Evolutionary conservation across 2,113 vertebrate species (phyloP).

Genomic region (Sebastes fasciatus): DNA sequence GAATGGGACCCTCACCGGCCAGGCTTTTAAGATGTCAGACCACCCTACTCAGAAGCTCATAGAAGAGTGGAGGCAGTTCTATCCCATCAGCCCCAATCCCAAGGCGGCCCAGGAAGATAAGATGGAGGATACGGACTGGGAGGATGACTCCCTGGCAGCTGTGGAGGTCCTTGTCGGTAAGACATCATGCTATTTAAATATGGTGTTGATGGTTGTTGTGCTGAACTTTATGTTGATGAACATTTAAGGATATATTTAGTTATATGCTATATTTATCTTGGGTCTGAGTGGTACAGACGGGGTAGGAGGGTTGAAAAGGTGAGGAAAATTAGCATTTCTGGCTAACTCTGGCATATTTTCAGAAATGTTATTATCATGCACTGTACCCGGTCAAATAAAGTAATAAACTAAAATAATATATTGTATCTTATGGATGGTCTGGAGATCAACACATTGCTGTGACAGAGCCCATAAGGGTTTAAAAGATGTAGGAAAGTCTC

Average conservation of each 20-base stretch:
- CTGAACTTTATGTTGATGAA: neutral
- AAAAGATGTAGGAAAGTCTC: neutral
- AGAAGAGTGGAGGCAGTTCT: slow-evolving; percentile 99
- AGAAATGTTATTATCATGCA: too few relatives aligned
- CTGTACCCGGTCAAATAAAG: too few relatives aligned
- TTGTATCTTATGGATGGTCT: neutral
- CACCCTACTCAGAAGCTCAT: slow-evolving; percentile 97
- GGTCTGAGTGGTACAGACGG: neutral
- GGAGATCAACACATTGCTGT: neutral
- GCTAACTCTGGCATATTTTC: too few relatives aligned
- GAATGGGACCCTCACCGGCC: slow-evolving; percentile 97
- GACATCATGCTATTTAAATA: slow-evolving; percentile 50
- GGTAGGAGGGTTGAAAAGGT: neutral
- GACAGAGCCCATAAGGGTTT: neutral
- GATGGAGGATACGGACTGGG: slow-evolving; percentile 96
- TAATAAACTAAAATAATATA: too few relatives aligned
- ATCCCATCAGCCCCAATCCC: slow-evolving; percentile 93
- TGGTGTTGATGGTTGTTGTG: neutral
- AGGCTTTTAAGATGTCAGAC: slow-evolving; percentile 98
- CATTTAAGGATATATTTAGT: neutral
- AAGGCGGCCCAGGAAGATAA: slow-evolving; percentile 94
- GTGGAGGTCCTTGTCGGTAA: slow-evolving; percentile 98
- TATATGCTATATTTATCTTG: slow-evolving; percentile 1
- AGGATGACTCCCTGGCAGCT: slow-evolving; percentile 97
- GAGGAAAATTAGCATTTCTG: too few relatives aligned